Evolutionary conservation across 1,140 invertebrate genomes (phyloP).

Genomic region (Scaptomyza hsui): DNA sequence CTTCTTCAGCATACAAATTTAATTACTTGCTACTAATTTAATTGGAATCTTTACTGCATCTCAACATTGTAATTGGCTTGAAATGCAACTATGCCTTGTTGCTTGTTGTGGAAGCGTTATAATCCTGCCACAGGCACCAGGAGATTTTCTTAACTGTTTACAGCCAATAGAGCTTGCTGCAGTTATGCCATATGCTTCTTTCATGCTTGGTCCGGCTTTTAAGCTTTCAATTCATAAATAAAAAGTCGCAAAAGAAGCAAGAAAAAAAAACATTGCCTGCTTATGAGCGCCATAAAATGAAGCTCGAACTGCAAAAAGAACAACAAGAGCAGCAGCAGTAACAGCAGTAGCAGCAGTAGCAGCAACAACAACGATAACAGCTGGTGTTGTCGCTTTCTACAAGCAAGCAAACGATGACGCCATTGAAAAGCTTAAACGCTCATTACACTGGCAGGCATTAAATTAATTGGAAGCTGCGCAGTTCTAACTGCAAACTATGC

Average conservation of each 20-base stretch:
- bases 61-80: not conserved
- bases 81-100: not conserved
- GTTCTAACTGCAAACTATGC: slow-evolving; percentile 47
- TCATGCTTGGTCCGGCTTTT: slow-evolving; percentile 29
- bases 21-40: too few species aligned
- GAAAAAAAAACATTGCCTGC: slow-evolving; percentile 39
- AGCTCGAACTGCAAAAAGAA: slow-evolving; percentile 19
- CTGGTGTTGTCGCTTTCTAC: slow-evolving; percentile 34
- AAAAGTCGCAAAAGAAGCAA: slow-evolving; percentile 9
- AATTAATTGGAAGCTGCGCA: slow-evolving; percentile 77
- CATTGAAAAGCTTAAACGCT: slow-evolving; percentile 72
- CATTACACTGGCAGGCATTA: slow-evolving; percentile 78
- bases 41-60: too few species aligned
- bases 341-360: not conserved
- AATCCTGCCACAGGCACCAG: slow-evolving; percentile 11
- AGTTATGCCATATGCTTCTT: slow-evolving; percentile 14
- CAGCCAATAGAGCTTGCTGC: slow-evolving; percentile 14
- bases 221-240: slow-evolving; percentile 47
- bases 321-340: slow-evolving; percentile 7
- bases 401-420: slow-evolving; percentile 42
- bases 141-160: slow-evolving; percentile 21
- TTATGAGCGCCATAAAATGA: slow-evolving; percentile 47
- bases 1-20: too few species aligned
- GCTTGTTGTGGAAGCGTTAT: not conserved
- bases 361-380: slow-evolving; percentile 11